phyloP scores from a whole-genome alignment of 2,113 vertebrate species.

The Thymallus thymallus region DNA sequence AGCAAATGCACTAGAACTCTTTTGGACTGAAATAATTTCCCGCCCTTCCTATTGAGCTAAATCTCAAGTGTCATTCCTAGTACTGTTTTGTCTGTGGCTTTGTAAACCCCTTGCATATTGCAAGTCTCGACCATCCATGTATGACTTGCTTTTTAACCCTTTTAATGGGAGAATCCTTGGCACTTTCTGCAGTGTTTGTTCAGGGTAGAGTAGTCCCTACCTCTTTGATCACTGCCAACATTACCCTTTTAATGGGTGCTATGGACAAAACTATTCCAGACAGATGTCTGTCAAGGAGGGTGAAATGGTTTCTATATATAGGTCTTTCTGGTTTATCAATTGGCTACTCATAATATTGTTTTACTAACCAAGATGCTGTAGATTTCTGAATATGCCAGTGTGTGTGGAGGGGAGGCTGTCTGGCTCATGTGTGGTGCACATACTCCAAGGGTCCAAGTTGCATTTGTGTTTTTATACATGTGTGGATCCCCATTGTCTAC shows the following conservation, averaged over 20 bases:
- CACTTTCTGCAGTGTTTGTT: neutral
- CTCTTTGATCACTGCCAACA: conserved; percentile 23
- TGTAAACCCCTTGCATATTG: conserved; percentile 15
- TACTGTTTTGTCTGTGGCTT: conserved; percentile 44
- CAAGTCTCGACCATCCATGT: neutral
- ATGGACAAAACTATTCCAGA: conserved; percentile 7
- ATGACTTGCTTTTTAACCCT: neutral
- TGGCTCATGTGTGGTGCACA: conserved; percentile 16
- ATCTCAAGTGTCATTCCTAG: conserved; percentile 16
- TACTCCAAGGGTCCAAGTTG: conserved; percentile 38
- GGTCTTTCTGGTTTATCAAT: neutral
- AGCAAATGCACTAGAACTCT: conserved; percentile 70
- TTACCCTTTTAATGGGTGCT: conserved; percentile 5
- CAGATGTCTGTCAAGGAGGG: neutral
- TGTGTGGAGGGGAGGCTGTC: too few relatives aligned
- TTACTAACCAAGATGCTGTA: conserved; percentile 30
- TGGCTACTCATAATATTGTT: conserved; percentile 13
- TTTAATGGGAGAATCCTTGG: neutral
- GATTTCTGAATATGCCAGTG: conserved; percentile 10
- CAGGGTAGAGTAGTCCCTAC: conserved; percentile 19
- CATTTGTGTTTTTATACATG: conserved; percentile 36
- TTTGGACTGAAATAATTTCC: neutral
- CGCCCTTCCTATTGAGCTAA: neutral
- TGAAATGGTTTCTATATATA: neutral
- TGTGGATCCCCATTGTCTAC: conserved; percentile 15